Base-by-base conservation (phyloP, 2,113 vertebrate genomes). In the Noctilio leporinus region DNA sequence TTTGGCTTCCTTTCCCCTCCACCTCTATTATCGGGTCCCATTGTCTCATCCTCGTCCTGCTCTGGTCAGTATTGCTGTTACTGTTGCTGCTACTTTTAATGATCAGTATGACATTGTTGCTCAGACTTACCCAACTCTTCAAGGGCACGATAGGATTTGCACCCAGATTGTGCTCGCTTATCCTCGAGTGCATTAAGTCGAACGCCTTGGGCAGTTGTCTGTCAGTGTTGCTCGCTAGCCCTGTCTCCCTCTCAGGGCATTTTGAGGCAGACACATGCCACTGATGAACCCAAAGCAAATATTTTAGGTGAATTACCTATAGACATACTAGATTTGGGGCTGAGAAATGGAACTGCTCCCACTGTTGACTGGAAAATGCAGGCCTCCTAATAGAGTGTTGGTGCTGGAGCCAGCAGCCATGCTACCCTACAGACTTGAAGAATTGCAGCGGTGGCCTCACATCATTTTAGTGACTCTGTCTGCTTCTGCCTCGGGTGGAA, bases 401-500 rank as follows among this genome's bases (percentile, higher is more conserved):
- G 86, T 38, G 47, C 17, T 1, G 49, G 73, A 65, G 69, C 86
- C 15, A 0, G 69, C 2, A 62, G 92, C 57, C n/a, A 11, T 0
- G 2, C 76, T 14, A 65, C 92, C 92, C 77, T 20, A 4, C 33
- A 33, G 87, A 85, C 91, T 35, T 76, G 87, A 96, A 89, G 92
- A 45, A 78, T 93, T 40, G 76, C 49, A 6, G 51, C 4, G 10
- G 43, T 55, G 85, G 88, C 88, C 90, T 96, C 77, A 92, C 81
- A 4, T 88, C 20, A 96, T 96, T 95, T 85, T 95, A 38, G 96
- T 91, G 91, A 94, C 93, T 96, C 49, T 55, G 73, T 96, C 84
- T 94, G 95, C 84, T 96, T 97, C 97, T 97, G 95, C 96, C 97
- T 92, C 72, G 9, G 94, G 93, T 97, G 90, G 96, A 94, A 97